A percentile compares a stretch with the other conserved stretches of the same genome.
These are phyloP conservation scores for Mohoua ochrocephala DNA, from an alignment of 2,113 vertebrate species.

Conservation along the genomic window DNA sequence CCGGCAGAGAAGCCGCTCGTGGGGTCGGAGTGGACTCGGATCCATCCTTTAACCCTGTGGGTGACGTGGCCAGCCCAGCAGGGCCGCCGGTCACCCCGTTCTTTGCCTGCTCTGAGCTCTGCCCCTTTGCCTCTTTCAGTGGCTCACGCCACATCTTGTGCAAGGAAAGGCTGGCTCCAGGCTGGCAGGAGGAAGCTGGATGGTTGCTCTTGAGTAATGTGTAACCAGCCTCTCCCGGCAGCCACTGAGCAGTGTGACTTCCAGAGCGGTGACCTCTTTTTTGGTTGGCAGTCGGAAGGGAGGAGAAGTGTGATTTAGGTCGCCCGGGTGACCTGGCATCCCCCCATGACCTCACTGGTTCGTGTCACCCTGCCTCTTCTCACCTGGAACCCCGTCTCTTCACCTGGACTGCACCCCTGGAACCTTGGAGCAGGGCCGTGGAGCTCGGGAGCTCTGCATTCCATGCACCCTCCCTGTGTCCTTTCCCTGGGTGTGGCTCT, in stretches of 20 bases:
- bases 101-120: not conserved
- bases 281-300: slow-evolving; percentile 31
- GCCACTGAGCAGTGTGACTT: not conserved
- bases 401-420: not conserved
- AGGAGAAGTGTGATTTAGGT: slow-evolving; percentile 53
- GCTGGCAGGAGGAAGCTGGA: slow-evolving; percentile 19
- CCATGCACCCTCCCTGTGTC: not conserved
- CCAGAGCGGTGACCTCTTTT: slow-evolving; percentile 24
- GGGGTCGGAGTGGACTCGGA: not conserved
- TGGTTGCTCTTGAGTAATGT: slow-evolving; percentile 49
- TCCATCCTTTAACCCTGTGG: not conserved
- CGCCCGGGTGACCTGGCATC: not conserved
- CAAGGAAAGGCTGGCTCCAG: not conserved
- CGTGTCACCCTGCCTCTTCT: not conserved
- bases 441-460: not conserved
- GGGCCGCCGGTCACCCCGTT: not conserved
- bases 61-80: not conserved
- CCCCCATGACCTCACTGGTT: not conserved
- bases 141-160: slow-evolving; percentile 13
- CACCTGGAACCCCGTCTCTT: not conserved
- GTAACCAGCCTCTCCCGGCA: not conserved
- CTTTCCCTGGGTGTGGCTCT: not conserved
- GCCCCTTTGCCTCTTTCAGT: slow-evolving; percentile 20
- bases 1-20: not conserved
- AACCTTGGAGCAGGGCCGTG: accelerated